Conservation (phyloP, 2,113 vertebrate genomes). For the Macaca nemestrina region DNA sequence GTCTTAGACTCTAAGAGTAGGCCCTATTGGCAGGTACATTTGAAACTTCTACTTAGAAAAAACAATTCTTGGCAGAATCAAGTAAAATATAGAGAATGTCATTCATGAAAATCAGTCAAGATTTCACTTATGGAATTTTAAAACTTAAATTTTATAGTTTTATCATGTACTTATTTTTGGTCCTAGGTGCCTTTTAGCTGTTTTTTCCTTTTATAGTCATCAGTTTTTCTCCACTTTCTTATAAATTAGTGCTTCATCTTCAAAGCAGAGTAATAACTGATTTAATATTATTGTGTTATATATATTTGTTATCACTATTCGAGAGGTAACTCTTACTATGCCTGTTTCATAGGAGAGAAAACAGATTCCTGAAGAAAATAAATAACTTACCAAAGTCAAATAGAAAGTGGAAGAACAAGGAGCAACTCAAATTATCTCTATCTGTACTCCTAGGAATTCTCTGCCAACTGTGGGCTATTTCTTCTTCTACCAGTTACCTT, state of each 20-base stretch:
- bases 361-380: not conserved
- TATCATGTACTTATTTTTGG: not conserved
- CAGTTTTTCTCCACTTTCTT: not conserved
- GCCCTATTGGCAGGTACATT: not conserved
- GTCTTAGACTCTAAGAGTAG: not conserved
- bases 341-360: not conserved
- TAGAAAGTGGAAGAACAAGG: not conserved
- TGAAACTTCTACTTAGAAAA: not conserved
- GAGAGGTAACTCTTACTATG: not conserved
- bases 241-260: not conserved
- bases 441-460: not conserved
- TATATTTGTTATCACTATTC: not conserved
- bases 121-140: slow-evolving; percentile 1
- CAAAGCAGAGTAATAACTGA: not conserved
- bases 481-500: not conserved
- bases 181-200: not conserved
- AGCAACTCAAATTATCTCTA: not conserved
- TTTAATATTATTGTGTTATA: not conserved
- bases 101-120: not conserved
- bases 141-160: not conserved
- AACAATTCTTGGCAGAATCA: not conserved
- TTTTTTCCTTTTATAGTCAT: not conserved
- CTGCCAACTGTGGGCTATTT: not conserved
- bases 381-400: not conserved
- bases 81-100: not conserved